Conservation (phyloP, 2,113 vertebrate genomes). For the Origma solitaria region DNA sequence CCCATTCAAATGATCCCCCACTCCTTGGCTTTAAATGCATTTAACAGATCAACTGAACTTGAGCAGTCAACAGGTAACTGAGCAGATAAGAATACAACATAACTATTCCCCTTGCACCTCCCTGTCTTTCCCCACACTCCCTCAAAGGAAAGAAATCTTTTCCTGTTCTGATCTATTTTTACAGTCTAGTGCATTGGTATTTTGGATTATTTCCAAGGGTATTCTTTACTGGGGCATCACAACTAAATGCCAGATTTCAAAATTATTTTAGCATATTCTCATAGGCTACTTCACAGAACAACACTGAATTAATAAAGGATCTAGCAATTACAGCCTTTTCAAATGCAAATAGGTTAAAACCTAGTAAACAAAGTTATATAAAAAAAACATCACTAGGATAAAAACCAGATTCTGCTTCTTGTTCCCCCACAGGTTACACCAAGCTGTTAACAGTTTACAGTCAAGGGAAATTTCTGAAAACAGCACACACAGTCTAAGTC, state of each 20-base stretch:
- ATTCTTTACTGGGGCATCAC: slow-evolving; percentile 64
- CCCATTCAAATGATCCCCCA: background rate
- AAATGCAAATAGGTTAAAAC: slow-evolving; percentile 52
- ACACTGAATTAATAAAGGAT: slow-evolving; percentile 53
- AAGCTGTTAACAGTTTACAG: background rate
- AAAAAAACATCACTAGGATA: background rate
- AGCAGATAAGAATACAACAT: background rate
- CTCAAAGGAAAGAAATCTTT: slow-evolving; percentile 55
- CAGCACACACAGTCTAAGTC: background rate
- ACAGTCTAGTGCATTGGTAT: slow-evolving; percentile 71
- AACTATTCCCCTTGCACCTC: background rate
- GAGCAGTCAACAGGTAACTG: slow-evolving; percentile 58
- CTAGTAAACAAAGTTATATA: slow-evolving; percentile 35
- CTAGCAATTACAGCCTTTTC: slow-evolving; percentile 62
- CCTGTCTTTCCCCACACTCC: background rate
- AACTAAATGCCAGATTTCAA: slow-evolving; percentile 69
- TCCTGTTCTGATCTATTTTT: slow-evolving; percentile 71
- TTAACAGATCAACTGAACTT: background rate
- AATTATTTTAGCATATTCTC: slow-evolving; percentile 66
- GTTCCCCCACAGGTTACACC: background rate
- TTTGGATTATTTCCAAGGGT: slow-evolving; percentile 67
- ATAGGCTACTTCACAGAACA: slow-evolving; percentile 31
- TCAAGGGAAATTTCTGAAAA: background rate
- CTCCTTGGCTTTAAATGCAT: background rate
- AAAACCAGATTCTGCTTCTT: slow-evolving; percentile 13